Base-by-base conservation (phyloP, 2,113 vertebrate species). In the Brienomyrus brachyistius region DNA sequence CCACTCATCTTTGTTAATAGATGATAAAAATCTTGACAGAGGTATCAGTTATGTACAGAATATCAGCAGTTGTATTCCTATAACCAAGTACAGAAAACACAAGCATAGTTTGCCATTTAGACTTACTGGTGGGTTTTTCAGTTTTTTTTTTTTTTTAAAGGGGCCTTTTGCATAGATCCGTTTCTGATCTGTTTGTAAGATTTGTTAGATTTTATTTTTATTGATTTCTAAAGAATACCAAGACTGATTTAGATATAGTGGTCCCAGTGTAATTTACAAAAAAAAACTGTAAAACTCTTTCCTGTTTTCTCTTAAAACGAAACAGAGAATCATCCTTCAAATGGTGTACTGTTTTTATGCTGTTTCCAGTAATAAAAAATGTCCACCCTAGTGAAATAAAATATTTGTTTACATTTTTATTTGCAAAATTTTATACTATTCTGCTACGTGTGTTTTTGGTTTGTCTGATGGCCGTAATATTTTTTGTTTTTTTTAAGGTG, bases 281-380 rank as follows among this genome's bases (percentile, higher is more conserved):
- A n/a, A 87, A 86, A 27, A 40, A 85, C 51, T 86, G 51, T 87
- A 56, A 54, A 87, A 54, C 51, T 35, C n/a, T 86, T 50, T 5
- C n/a, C 45, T 50, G 9, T 50, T 86, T 86, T 86, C n/a, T 35
- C 85, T 52, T 52, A 8, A 31, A 48, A 54, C 40, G 8, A 70
- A 70, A 59, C 19, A 4, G 62, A 54, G 21, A 85, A 59, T 52
- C 52, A 23, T 21, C 23, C 17, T 5, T 11, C 66, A 23, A 74
- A 86, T 88, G 52, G 91, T 84, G 51, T 90, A 90, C 89, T 91
- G 91, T 91, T 94, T 94, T 94, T 90, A 91, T 89, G 85, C 27
- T 54, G 51, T 90, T 90, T 93, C 80, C 51, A 85, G 35, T 89
- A 89, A 89, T 89, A 89, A 84, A 52, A 84, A 62, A 40, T 40